A percentile compares a stretch with the other conserved stretches of the same genome.
Evolutionary conservation across 1,140 invertebrate genomes (phyloP).

Genomic region (Leptestheria dahalacensis): DNA sequence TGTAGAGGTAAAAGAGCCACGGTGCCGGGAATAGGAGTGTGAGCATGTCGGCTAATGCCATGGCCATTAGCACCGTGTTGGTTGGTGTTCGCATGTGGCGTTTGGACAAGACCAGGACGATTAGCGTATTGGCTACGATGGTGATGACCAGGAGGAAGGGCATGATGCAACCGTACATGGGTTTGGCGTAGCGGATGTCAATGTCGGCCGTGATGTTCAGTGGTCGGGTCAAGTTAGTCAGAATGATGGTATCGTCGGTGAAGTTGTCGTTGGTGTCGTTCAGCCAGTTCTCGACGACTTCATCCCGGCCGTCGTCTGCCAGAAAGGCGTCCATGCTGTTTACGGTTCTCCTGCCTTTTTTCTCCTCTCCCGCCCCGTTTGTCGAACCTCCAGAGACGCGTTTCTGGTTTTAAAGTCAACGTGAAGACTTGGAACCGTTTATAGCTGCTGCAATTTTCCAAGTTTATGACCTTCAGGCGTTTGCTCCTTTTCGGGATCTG

Average conservation of each 20-base stretch:
- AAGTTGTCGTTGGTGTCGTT: neutral
- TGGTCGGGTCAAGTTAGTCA: neutral
- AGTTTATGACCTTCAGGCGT: no score
- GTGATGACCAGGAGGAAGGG: constrained; percentile 73
- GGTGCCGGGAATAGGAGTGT: constrained; percentile 76
- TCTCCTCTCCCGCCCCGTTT: neutral
- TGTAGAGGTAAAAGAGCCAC: constrained; percentile 67
- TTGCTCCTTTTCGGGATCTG: no score
- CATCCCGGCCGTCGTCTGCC: neutral
- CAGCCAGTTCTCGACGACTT: neutral
- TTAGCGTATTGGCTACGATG: constrained; percentile 75
- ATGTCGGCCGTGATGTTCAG: constrained; percentile 46
- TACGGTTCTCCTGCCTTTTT: neutral
- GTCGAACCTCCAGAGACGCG: neutral
- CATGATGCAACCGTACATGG: constrained; percentile 56
- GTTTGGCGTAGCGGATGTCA: constrained; percentile 44
- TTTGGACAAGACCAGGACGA: constrained; percentile 52
- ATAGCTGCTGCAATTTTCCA: no score
- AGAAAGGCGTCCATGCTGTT: neutral
- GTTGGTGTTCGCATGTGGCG: constrained; percentile 49
- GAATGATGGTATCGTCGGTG: neutral
- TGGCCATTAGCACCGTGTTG: constrained; percentile 51
- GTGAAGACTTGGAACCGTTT: no score
- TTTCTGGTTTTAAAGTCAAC: neutral
- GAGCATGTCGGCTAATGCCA: constrained; percentile 86